phyloP scores from a whole-genome alignment of 2,888 invertebrate genomes.

The Platynereis dumerilii region DNA sequence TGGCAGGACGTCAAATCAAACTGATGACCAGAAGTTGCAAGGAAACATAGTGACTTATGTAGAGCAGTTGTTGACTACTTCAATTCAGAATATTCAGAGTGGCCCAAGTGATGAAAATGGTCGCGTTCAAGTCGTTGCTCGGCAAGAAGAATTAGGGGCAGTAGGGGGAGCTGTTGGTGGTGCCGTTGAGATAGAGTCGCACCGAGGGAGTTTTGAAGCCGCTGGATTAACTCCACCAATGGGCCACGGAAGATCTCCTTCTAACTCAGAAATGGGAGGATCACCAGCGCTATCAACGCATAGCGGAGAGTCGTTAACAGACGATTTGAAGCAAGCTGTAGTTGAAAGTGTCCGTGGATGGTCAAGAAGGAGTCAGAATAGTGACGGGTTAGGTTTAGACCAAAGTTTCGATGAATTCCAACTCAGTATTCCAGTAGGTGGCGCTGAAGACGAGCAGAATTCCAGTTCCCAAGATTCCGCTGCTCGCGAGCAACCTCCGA shows the following conservation, averaged over 20 bases:
- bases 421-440: background rate
- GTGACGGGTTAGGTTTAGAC: too few species aligned
- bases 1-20: constrained; percentile 17
- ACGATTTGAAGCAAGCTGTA: constrained; percentile 3
- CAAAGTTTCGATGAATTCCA: background rate
- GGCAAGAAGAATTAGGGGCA: background rate
- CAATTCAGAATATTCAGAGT: background rate
- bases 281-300: background rate
- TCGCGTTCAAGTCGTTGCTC: background rate
- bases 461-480: background rate
- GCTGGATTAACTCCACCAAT: background rate
- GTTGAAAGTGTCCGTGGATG: background rate
- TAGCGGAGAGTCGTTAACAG: constrained; percentile 3
- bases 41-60: constrained; percentile 17
- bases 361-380: background rate
- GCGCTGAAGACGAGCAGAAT: background rate
- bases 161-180: too few species aligned
- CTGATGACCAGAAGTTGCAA: constrained; percentile 17
- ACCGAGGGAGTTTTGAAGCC: background rate
- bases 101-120: background rate
- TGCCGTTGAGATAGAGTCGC: too few species aligned
- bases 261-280: background rate
- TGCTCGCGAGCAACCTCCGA: background rate
- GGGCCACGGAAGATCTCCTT: background rate
- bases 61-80: constrained; percentile 3